Evolutionary conservation across 2,888 invertebrate species (phyloP), one percentile per base, ranked within the genome.

Genomic region (Osmoderma eremita): DNA sequence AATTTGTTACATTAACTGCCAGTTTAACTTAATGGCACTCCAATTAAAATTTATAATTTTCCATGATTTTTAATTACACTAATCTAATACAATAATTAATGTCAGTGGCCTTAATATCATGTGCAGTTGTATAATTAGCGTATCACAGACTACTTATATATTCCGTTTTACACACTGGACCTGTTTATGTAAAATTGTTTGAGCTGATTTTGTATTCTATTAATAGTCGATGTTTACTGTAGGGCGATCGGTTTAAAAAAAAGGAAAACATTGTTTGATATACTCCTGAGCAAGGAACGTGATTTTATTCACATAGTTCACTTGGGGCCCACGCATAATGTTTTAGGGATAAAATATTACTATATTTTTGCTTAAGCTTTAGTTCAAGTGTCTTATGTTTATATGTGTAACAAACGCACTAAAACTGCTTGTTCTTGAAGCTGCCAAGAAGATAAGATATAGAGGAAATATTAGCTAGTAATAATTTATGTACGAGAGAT

Each of bases 131-230:
- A 20, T 12, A 51, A 51, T 13, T 13, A 41, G 20, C 38, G 18
- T 10, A 30, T 15, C 24, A 24, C 15, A 5, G 18, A 50, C 20
- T 10, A n/a, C 3, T 53, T 53, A 13, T 53, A n/a, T 24, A 20
- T 6, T 36, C 18, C 56, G 12, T 36, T 61, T 48, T 45, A 10
- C 17, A 61, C 58, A 30, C 10, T 45, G 58, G 58, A 45, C 48
- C 36, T 30, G 58, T 18, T 61, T 61, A 61, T 45, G 58, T 36
- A 36, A 61, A 61, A 61, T 15, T 17, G 41, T 41, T 42, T 56
- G 58, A 45, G 58, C 58, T 45, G 58, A 61, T 61, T 61, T 61
- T 17, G 45, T 17, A 24, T 45, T 61, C 58, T 61, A 61, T 61
- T 45, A 61, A 61, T 61, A 61, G 58, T 45, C 12, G 6, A 30